phyloP scores from a whole-genome alignment of 2,797 vertebrate species.

The Leuciscus waleckii region DNA sequence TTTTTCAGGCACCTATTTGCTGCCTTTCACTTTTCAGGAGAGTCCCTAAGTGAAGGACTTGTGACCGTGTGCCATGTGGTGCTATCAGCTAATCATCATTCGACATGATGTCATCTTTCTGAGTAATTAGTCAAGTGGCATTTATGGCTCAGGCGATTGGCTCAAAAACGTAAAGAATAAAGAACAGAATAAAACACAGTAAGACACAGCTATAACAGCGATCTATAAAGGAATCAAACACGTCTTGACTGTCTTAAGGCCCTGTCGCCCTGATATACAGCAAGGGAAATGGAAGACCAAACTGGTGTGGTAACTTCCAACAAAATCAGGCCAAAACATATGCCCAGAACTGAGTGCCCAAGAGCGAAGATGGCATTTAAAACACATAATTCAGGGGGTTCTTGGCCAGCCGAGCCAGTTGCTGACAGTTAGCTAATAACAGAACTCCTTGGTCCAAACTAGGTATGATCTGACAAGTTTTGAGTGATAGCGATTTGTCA shows the following conservation, averaged over 20 bases:
- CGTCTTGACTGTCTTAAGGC: background rate
- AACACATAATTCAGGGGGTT: background rate
- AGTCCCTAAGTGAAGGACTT: background rate
- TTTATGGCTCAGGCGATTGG: background rate
- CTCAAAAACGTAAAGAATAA: background rate
- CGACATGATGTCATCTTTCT: background rate
- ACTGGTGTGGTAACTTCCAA: background rate
- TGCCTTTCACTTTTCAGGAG: background rate
- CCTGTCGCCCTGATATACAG: background rate
- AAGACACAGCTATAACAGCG: conserved; percentile 18
- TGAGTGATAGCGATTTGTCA: background rate
- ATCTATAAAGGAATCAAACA: conserved; percentile 26
- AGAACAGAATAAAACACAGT: conserved; percentile 30
- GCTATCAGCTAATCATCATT: background rate
- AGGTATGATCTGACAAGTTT: conserved; percentile 12
- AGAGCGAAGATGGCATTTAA: background rate
- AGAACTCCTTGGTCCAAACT: background rate
- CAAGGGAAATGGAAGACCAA: background rate
- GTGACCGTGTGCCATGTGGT: background rate
- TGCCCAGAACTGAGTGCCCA: background rate
- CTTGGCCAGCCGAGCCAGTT: background rate
- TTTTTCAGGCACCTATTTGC: background rate
- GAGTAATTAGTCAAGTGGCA: conserved; percentile 2
- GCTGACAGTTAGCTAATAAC: background rate
- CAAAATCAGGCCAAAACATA: background rate